Evolutionary conservation across 2,888 invertebrate genomes (phyloP), one percentile per base, ranked within the genome.

Genomic region (Dilophus febrilis): DNA sequence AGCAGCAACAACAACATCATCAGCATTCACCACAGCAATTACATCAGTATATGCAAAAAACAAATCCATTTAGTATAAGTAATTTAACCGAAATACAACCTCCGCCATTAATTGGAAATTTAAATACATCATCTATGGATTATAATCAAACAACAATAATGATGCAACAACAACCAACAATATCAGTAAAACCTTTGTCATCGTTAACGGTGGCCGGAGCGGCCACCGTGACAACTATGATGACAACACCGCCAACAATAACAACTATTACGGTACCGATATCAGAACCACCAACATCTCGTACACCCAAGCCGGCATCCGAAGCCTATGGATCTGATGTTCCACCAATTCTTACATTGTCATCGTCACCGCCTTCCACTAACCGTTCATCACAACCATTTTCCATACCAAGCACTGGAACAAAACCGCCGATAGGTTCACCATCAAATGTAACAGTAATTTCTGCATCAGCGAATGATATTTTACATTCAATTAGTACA

Each of bases 401-500:
- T n/a, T n/a, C n/a, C n/a, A n/a, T n/a, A n/a, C n/a, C 17, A n/a
- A 33, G 33, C 17, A 17, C 10, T 10, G 16, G 33, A 10, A 16
- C 26, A 4, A 30, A 38, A 8, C 22, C 39, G 4, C 11, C 22
- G n/a, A n/a, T n/a, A n/a, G n/a, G n/a, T n/a, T 22, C 22, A 22
- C 22, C 22, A 22, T 22, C 22, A 22, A 6, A 6, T 6, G 5
- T 22, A 22, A 22, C 22, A 22, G 22, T 8, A 22, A 22, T 22
- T 10, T 11, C 26, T 30, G 28, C 40, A 22, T 31, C 30, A 31
- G 28, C 40, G 14, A 29, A 26, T 10, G 35, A 39, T 34, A 29
- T 16, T 28, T 33, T n/a, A n/a, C n/a, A n/a, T n/a, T n/a, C 34
- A 29, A 19, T 33, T 17, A 49, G 48, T 38, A 54, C 61, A 14